Conservation (phyloP, 2,888 invertebrate genomes). For the Elaeidobius kamerunicus region DNA sequence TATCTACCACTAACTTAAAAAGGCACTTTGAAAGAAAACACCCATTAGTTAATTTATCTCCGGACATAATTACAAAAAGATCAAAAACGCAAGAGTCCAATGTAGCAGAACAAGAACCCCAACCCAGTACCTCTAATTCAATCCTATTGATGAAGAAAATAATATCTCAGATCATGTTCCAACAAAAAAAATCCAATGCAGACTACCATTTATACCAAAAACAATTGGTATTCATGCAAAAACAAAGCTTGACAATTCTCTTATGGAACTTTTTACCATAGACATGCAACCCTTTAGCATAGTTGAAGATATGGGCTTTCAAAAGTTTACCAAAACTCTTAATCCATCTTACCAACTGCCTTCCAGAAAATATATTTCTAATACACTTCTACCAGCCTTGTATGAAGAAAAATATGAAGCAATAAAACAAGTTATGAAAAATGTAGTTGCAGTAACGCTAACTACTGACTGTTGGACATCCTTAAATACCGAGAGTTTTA, state of each 20-base stretch:
- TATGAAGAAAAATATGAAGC: slow-evolving; percentile 2
- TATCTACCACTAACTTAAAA: slow-evolving; percentile 16
- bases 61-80: background rate
- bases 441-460: background rate
- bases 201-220: background rate
- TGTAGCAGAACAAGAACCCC: background rate
- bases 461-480: slow-evolving; percentile 14
- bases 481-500: slow-evolving; percentile 8
- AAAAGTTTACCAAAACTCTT: slow-evolving; percentile 1
- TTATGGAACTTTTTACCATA: slow-evolving; percentile 4
- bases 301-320: slow-evolving; percentile 12
- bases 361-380: slow-evolving; percentile 4
- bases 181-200: background rate
- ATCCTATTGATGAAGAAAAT: background rate
- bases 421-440: background rate
- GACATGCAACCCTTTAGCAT: slow-evolving; percentile 6
- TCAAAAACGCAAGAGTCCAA: background rate
- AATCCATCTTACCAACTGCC: slow-evolving; percentile 8
- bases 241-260: slow-evolving; percentile 7
- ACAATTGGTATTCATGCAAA: background rate
- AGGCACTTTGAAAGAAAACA: slow-evolving; percentile 18
- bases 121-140: slow-evolving; percentile 1
- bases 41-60: slow-evolving; percentile 1
- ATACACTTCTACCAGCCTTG: background rate
- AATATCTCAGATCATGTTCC: background rate